These are phyloP conservation scores for Schizotus pectinicornis DNA, from an alignment of 2,888 invertebrate species.

Conservation along the genomic window DNA sequence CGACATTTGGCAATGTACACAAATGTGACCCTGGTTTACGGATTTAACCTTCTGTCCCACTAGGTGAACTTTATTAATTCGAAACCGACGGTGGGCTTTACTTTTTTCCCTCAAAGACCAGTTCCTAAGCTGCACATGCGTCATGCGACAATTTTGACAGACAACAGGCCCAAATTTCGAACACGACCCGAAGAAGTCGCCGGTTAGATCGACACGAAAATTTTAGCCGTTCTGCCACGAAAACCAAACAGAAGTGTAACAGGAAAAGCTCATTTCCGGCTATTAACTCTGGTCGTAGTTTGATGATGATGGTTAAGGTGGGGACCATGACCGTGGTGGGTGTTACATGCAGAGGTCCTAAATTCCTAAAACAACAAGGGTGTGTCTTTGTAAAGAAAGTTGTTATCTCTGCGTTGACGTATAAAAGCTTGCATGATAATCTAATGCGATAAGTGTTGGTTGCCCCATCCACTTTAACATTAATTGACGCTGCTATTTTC, in stretches of 20 bases:
- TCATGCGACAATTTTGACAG: too few relatives aligned
- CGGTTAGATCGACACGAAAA: neutral
- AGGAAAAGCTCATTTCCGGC: conserved; percentile 14
- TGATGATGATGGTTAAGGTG: neutral
- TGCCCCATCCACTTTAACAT: too few relatives aligned
- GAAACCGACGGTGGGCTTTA: neutral
- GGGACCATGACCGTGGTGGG: neutral
- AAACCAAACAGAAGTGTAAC: conserved; percentile 13
- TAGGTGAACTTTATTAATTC: conserved; percentile 23
- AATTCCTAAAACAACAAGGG: too few relatives aligned
- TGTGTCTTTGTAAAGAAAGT: too few relatives aligned
- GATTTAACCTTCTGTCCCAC: conserved; percentile 23
- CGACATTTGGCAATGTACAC: conserved; percentile 25
- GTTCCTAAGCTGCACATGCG: neutral
- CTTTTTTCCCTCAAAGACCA: conserved; percentile 10
- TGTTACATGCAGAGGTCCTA: too few relatives aligned
- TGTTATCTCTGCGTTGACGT: too few relatives aligned
- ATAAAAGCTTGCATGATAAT: too few relatives aligned
- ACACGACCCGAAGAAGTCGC: too few relatives aligned
- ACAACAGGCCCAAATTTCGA: too few relatives aligned
- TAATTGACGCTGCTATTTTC: too few relatives aligned
- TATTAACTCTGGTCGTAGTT: conserved; percentile 6
- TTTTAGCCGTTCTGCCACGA: neutral
- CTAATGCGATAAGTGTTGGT: too few relatives aligned
- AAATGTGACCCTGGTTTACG: conserved; percentile 22